Conservation (phyloP, 2,797 vertebrate species). For the Hoplostethus atlanticus region DNA sequence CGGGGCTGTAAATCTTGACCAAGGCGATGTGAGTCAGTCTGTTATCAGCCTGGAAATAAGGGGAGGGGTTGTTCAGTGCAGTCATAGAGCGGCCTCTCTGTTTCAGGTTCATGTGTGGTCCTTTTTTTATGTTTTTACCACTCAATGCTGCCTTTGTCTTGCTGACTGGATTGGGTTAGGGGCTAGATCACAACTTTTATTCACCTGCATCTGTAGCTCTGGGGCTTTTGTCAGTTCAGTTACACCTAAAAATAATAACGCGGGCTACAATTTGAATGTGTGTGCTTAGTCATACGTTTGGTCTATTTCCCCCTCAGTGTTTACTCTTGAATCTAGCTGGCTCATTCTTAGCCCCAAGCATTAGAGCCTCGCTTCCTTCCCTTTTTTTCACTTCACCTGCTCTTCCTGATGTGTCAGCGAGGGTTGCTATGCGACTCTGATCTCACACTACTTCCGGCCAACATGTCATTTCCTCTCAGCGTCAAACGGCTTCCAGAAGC, state of each 20-base stretch:
- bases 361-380: slow-evolving; percentile 6
- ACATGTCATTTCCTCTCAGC: slow-evolving; percentile 82
- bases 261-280: background rate
- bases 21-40: slow-evolving; percentile 66
- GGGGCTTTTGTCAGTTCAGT: background rate
- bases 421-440: slow-evolving; percentile 69
- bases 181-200: slow-evolving; percentile 2
- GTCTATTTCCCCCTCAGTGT: background rate
- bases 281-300: slow-evolving; percentile 26
- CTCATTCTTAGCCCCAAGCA: slow-evolving; percentile 25
- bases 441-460: slow-evolving; percentile 64
- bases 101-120: slow-evolving; percentile 41
- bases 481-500: slow-evolving; percentile 60
- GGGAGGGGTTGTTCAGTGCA: slow-evolving; percentile 34
- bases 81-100: slow-evolving; percentile 45
- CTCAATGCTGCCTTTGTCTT: slow-evolving; percentile 49
- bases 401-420: slow-evolving; percentile 59
- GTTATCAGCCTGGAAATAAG: slow-evolving; percentile 64
- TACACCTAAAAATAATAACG: background rate
- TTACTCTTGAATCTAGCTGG: slow-evolving; percentile 32
- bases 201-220: background rate
- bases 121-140: slow-evolving; percentile 25
- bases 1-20: slow-evolving; percentile 65
- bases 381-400: slow-evolving; percentile 55
- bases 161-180: background rate